Evolutionary conservation across 2,888 invertebrate species (phyloP).

Genomic region (Chymomyza fuscimana): DNA sequence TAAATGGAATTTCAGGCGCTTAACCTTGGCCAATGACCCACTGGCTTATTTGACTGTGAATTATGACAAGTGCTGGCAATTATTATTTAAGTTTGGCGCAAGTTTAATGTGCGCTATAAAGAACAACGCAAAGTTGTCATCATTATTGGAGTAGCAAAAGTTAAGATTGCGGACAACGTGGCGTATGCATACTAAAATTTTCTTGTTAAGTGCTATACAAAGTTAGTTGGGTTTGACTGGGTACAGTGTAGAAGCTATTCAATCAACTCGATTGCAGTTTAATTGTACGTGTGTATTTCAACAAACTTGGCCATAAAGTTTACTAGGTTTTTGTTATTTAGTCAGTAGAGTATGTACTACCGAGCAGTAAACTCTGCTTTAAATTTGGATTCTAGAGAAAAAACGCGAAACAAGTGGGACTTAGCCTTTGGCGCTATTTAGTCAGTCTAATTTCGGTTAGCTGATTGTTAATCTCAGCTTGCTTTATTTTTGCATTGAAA

Average conservation of each 20-base stretch:
- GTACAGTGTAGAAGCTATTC: not conserved
- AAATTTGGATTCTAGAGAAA: too few relatives aligned
- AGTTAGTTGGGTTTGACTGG: constrained; percentile 1
- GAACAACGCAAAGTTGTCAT: constrained; percentile 30
- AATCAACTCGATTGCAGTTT: not conserved
- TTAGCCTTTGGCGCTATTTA: too few relatives aligned
- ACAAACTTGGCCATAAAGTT: too few relatives aligned
- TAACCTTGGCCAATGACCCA: constrained; percentile 45
- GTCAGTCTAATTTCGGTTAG: too few relatives aligned
- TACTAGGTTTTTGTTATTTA: too few relatives aligned
- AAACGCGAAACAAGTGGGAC: too few relatives aligned
- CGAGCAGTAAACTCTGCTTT: too few relatives aligned
- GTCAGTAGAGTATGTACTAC: too few relatives aligned
- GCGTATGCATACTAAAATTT: constrained; percentile 53
- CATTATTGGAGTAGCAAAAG: constrained; percentile 35
- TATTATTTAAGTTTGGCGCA: constrained; percentile 53
- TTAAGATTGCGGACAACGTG: constrained; percentile 36
- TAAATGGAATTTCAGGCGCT: constrained; percentile 50
- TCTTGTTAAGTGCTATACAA: not conserved
- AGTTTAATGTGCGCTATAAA: constrained; percentile 48
- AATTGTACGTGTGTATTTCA: too few relatives aligned
- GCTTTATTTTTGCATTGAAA: too few relatives aligned
- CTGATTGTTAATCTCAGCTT: too few relatives aligned
- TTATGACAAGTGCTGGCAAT: constrained; percentile 64
- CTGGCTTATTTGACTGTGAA: constrained; percentile 63